A percentile compares a stretch with the other conserved stretches of the same genome.
phyloP scores from a whole-genome alignment of 2,888 invertebrate genomes.

The Harpalus rufipes region DNA sequence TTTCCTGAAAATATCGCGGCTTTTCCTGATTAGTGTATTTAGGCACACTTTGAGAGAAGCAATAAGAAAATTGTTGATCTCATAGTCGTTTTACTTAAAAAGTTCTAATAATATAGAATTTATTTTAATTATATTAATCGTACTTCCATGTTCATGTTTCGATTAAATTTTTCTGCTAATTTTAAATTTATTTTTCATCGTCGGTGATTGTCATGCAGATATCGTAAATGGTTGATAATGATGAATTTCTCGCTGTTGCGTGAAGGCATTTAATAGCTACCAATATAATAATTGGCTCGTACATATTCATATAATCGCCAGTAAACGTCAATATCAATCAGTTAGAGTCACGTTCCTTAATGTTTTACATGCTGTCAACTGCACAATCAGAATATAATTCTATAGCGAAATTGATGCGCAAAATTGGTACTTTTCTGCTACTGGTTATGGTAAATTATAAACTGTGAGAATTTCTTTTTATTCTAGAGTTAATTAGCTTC shows the following conservation, averaged over 20 bases:
- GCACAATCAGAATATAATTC: conserved; percentile 22
- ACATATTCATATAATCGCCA: conserved; percentile 26
- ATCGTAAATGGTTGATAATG: not conserved
- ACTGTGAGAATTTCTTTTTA: not conserved
- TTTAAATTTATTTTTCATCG: not conserved
- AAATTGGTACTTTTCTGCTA: conserved; percentile 46
- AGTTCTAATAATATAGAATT: too few relatives aligned
- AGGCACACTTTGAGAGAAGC: too few relatives aligned
- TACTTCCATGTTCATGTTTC: too few relatives aligned
- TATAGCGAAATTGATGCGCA: conserved; percentile 38
- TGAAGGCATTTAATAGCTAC: conserved; percentile 41
- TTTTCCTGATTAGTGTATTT: too few relatives aligned
- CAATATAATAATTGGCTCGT: conserved; percentile 32
- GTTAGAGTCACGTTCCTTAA: conserved; percentile 27
- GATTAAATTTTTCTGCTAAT: too few relatives aligned
- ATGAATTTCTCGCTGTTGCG: conserved; percentile 16
- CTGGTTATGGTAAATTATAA: conserved; percentile 46
- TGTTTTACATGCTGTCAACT: conserved; percentile 20
- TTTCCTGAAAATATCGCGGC: too few relatives aligned
- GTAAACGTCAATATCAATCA: conserved; percentile 35
- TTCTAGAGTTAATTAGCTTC: not conserved
- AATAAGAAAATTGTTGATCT: too few relatives aligned
- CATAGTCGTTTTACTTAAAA: too few relatives aligned
- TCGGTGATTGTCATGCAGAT: not conserved
- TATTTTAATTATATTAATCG: too few relatives aligned